Conservation (phyloP, 2,797 vertebrate genomes). For the Typhlichthys subterraneus region DNA sequence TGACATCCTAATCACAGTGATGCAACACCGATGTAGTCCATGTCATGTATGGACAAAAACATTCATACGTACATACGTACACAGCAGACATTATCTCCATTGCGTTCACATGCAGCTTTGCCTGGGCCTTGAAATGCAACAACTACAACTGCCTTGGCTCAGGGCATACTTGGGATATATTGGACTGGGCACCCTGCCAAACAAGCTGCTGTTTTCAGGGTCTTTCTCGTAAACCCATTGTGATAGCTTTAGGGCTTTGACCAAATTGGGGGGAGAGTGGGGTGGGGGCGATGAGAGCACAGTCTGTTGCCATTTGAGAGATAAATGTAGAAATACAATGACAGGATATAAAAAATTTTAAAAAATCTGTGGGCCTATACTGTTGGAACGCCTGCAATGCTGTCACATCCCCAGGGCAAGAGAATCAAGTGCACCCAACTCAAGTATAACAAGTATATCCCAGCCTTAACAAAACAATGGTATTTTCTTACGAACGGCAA, state of each 20-base stretch:
- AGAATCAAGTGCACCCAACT: constrained; percentile 18
- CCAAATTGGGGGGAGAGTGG: constrained; percentile 23
- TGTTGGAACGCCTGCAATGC: constrained; percentile 13
- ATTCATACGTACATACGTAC: too few relatives aligned
- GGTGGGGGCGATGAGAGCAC: constrained; percentile 20
- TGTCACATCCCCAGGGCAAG: constrained; percentile 16
- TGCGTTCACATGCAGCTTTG: constrained; percentile 15
- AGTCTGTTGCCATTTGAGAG: constrained; percentile 25
- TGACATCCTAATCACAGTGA: background rate
- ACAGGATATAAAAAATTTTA: constrained; percentile 38
- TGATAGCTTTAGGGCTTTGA: constrained; percentile 46
- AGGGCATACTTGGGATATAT: constrained; percentile 23
- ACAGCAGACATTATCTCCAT: too few relatives aligned
- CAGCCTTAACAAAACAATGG: constrained; percentile 4
- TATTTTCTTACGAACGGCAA: constrained; percentile 2
- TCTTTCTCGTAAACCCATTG: constrained; percentile 46
- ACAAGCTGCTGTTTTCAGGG: constrained; percentile 31
- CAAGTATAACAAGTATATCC: background rate
- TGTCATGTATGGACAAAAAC: background rate
- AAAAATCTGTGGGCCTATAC: constrained; percentile 7
- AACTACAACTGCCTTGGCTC: constrained; percentile 21
- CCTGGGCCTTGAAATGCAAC: constrained; percentile 3
- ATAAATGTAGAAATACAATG: constrained; percentile 45
- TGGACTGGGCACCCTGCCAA: constrained; percentile 40
- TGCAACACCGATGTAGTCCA: background rate